phyloP scores from a whole-genome alignment of 2,113 vertebrate species.

The Chascanopsetta lugubris region DNA sequence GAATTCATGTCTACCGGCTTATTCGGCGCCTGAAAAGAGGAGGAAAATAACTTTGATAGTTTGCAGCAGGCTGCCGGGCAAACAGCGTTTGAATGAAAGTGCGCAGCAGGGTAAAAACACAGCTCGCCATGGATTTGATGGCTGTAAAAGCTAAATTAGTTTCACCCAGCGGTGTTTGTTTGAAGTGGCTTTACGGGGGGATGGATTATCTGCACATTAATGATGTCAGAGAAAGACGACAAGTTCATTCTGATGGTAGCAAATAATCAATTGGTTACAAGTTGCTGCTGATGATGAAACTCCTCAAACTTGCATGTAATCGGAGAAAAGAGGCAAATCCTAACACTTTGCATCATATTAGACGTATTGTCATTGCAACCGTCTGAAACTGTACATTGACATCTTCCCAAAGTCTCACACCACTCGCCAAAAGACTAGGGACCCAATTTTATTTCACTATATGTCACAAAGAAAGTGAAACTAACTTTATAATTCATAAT shows the following conservation, averaged over 20 bases:
- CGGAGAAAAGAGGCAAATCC: not conserved
- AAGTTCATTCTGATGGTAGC: not conserved
- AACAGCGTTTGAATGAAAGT: constrained; percentile 50
- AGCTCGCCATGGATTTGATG: constrained; percentile 28
- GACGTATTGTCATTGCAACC: not conserved
- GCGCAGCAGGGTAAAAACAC: constrained; percentile 18
- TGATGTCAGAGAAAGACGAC: constrained; percentile 4
- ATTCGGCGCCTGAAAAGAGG: constrained; percentile 21
- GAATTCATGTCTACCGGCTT: constrained; percentile 17
- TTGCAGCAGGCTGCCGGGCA: constrained; percentile 48
- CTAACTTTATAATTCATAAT: too few relatives aligned
- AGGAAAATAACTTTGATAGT: constrained; percentile 50
- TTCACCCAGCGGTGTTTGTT: constrained; percentile 28
- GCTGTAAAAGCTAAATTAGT: constrained; percentile 23
- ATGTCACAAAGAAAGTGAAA: too few relatives aligned
- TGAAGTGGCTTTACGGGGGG: not conserved
- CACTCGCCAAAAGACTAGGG: not conserved
- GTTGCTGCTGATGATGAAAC: not conserved
- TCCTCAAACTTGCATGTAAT: not conserved
- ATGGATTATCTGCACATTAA: constrained; percentile 6
- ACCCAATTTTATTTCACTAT: too few relatives aligned
- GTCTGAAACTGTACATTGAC: too few relatives aligned
- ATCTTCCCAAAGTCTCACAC: too few relatives aligned
- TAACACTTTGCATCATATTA: constrained; percentile 1
- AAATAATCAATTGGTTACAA: constrained; percentile 6